Evolutionary conservation across 2,113 vertebrate genomes (phyloP), one percentile per base, ranked within the genome.

Genomic region (Tenebrosternarchus preto): DNA sequence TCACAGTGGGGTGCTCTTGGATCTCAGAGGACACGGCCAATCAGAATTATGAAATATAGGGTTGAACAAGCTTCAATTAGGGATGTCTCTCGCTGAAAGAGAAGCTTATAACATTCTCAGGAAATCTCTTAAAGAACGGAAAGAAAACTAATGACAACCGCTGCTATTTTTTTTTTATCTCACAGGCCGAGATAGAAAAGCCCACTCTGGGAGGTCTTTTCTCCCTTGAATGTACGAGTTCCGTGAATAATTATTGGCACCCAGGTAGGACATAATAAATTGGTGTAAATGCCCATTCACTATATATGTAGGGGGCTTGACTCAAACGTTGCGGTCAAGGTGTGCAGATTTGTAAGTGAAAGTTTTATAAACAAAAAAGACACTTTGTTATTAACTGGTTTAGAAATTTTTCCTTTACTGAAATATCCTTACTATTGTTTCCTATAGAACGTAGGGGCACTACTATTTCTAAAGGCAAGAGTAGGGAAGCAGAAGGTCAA

Each of bases 1-100:
- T 92, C 88, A 87, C 87, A 87, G 86, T 75, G 79, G 88, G 86
- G 76, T 84, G 74, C 77, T 83, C 88, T 79, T 80, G 84, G 86
- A 85, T 89, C 90, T 91, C 88, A 9, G 25, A 90, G 87, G 90
- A 90, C 77, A 87, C 83, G 76, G 61, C 24, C 59, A 76, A 82
- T 75, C 76, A 78, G 75, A 78, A 67, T 71, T 43, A 85, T 77
- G 84, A 87, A 86, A 85, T 87, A 80, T 86, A 83, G 83, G 87
- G 72, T 1, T 4, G 57, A 84, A 81, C 74, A 33, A 82, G 87
- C 84, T 88, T 89, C 84, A 90, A 88, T 91, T 88, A 89, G 80
- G 24, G 75, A 86, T 80, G 86, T 85, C 77, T 88, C 80, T 88
- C 80, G 68, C 87, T 88, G 89, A 80, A 76, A 59, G 56, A 91